These are phyloP conservation scores for Ceyx melanurus DNA, from an alignment of 2,113 vertebrate species.

Conservation along the genomic window DNA sequence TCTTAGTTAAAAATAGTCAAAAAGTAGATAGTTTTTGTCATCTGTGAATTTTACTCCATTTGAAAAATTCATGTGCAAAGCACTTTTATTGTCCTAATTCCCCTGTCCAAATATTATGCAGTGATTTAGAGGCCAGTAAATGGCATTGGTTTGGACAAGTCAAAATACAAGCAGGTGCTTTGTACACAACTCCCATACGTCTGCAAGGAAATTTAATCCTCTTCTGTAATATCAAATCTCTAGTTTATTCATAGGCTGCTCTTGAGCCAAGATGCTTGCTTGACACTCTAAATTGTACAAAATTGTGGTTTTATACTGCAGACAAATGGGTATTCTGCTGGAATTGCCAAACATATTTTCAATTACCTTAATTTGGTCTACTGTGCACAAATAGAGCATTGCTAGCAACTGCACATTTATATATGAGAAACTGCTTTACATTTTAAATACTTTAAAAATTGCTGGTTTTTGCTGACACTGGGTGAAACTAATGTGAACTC, in stretches of 20 bases:
- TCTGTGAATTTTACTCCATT: rapidly evolving
- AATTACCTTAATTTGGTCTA: conserved; percentile 1
- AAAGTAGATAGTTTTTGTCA: not conserved
- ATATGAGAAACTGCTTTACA: not conserved
- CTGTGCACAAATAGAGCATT: not conserved
- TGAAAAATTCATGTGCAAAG: not conserved
- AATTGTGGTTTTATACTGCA: not conserved
- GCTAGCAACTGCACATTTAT: not conserved
- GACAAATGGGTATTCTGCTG: not conserved
- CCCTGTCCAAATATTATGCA: not conserved
- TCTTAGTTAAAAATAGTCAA: not conserved
- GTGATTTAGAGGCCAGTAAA: not conserved
- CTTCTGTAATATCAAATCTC: not conserved
- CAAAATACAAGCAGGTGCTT: not conserved
- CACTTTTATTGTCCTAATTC: not conserved
- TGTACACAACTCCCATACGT: not conserved
- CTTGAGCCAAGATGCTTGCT: not conserved
- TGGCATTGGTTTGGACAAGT: not conserved
- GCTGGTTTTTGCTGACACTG: not conserved
- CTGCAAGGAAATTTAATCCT: not conserved
- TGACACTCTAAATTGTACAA: not conserved
- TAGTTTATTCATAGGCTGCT: not conserved
- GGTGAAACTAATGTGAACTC: not conserved
- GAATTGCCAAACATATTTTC: not conserved
- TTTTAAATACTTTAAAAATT: not conserved